phyloP scores from a whole-genome alignment of 2,113 vertebrate genomes.

The Condylura cristata region DNA sequence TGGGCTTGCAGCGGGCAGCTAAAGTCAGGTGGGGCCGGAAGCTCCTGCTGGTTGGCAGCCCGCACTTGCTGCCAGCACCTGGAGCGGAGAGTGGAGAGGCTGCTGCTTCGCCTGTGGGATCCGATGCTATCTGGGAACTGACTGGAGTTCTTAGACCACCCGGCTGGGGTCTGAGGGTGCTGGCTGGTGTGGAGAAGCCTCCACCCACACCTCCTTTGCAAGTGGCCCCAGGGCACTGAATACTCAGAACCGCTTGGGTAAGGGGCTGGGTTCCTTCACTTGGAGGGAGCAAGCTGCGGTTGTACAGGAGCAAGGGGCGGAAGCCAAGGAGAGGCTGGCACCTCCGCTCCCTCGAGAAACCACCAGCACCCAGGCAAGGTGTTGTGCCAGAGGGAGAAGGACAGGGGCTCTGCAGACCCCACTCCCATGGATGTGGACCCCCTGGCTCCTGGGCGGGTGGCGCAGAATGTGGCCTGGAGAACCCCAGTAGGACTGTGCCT shows the following conservation, averaged over 20 bases:
- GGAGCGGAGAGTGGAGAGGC: too few relatives aligned
- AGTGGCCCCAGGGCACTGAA: neutral
- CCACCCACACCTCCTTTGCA: too few relatives aligned
- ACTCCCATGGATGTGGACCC: neutral
- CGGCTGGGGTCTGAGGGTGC: too few relatives aligned
- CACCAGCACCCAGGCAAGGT: neutral
- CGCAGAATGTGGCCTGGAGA: neutral
- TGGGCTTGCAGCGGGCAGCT: too few relatives aligned
- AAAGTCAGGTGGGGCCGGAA: too few relatives aligned
- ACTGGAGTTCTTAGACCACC: too few relatives aligned
- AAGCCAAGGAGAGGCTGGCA: neutral
- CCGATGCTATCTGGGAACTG: too few relatives aligned
- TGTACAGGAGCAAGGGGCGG: too few relatives aligned
- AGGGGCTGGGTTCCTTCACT: neutral
- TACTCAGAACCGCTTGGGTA: neutral
- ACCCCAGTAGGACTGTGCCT: neutral
- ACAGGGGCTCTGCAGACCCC: accelerated
- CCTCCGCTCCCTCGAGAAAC: neutral
- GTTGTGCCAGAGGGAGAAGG: neutral
- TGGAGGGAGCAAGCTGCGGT: neutral
- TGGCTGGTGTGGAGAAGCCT: too few relatives aligned
- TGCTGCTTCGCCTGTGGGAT: too few relatives aligned
- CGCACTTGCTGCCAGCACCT: too few relatives aligned
- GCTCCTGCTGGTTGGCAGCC: too few relatives aligned
- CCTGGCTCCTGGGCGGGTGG: neutral